Conservation (phyloP, 1,140 invertebrate genomes). For the Aphelenchoides besseyi region DNA sequence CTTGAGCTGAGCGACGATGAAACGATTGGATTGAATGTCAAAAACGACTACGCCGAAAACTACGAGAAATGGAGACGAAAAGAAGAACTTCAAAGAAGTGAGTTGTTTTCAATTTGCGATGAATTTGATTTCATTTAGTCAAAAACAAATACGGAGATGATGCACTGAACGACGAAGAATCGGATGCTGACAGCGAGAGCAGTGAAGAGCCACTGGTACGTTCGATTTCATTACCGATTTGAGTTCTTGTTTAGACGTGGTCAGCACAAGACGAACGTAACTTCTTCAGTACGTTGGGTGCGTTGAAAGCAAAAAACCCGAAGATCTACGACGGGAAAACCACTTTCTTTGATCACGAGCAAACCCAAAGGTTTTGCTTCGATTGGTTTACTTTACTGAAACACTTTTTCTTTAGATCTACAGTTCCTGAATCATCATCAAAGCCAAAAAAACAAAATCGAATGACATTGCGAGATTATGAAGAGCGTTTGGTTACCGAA, state of each 20-base stretch:
- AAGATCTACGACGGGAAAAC: slow-evolving; percentile 77
- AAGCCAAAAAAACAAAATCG: slow-evolving; percentile 69
- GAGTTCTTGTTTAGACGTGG: slow-evolving; percentile 62
- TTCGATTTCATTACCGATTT: slow-evolving; percentile 50
- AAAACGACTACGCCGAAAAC: slow-evolving; percentile 76
- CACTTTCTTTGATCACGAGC: slow-evolving; percentile 72
- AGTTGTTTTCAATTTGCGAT: slow-evolving; percentile 49
- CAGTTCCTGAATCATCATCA: no score
- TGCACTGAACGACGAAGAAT: slow-evolving; percentile 52
- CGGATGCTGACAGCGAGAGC: slow-evolving; percentile 63
- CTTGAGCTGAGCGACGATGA: slow-evolving; percentile 49
- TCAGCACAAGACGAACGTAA: slow-evolving; percentile 74
- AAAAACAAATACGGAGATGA: slow-evolving; percentile 74
- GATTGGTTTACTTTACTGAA: no score
- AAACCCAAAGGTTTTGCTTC: slow-evolving; percentile 16
- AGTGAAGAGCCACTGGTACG: slow-evolving; percentile 70
- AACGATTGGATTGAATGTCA: slow-evolving; percentile 69
- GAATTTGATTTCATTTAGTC: slow-evolving; percentile 65
- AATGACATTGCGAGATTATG: slow-evolving; percentile 76
- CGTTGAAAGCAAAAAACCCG: slow-evolving; percentile 81
- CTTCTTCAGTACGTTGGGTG: slow-evolving; percentile 79
- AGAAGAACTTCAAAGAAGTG: slow-evolving; percentile 80
- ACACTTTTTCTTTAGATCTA: no score
- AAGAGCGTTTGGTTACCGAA: slow-evolving; percentile 74
- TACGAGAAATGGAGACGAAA: slow-evolving; percentile 78